Conservation (phyloP, 1,140 invertebrate genomes). For the Cepaea nemoralis region DNA sequence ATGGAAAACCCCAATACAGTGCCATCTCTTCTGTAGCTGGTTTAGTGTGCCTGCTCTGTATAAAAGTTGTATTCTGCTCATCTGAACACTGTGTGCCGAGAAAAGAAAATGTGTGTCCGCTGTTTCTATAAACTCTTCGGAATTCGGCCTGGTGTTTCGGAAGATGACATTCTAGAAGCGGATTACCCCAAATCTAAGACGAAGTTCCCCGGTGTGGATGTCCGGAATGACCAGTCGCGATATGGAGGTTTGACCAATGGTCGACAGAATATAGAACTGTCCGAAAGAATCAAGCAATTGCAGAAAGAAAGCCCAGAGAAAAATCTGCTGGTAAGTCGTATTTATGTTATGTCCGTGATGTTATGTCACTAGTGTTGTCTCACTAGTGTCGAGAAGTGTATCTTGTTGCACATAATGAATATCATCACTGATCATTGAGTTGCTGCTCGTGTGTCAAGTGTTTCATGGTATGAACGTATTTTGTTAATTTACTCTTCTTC, state of each 20-base stretch:
- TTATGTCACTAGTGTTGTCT: too few species aligned
- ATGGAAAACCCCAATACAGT: too few species aligned
- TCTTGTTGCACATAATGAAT: too few species aligned
- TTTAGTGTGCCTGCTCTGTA: too few species aligned
- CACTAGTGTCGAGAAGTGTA: too few species aligned
- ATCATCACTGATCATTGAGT: too few species aligned
- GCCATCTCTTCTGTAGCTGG: too few species aligned
- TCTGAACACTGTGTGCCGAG: background rate
- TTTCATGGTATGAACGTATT: too few species aligned
- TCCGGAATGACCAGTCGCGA: constrained; percentile 12
- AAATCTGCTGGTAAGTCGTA: constrained; percentile 3
- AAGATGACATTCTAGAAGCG: constrained; percentile 14
- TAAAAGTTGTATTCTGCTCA: background rate
- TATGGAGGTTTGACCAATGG: background rate
- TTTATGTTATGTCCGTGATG: too few species aligned
- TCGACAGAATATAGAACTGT: constrained; percentile 22
- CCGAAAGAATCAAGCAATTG: constrained; percentile 16
- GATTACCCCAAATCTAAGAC: constrained; percentile 9
- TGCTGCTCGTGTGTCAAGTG: too few species aligned
- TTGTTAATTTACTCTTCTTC: too few species aligned
- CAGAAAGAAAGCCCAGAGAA: constrained; percentile 2
- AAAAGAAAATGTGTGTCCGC: constrained; percentile 23
- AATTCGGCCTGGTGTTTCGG: background rate
- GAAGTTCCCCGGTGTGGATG: background rate
- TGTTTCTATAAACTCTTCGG: constrained; percentile 28